These are phyloP conservation scores for Plestiodon gilberti DNA, from an alignment of 2,113 vertebrate genomes.

Conservation along the genomic window DNA sequence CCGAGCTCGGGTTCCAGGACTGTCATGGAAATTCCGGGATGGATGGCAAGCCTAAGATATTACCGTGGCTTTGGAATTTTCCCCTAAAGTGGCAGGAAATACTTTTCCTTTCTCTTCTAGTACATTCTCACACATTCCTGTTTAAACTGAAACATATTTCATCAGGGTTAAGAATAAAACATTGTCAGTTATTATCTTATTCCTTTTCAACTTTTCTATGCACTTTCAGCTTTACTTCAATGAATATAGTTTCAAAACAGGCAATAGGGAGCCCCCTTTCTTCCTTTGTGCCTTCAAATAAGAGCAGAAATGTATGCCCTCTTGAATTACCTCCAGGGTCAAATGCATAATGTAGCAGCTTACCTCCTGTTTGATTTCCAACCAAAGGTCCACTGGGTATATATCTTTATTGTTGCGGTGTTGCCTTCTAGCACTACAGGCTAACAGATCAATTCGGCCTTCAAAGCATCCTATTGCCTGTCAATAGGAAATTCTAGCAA, in stretches of 20 bases:
- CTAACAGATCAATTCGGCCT: slow-evolving; percentile 81
- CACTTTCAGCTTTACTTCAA: slow-evolving; percentile 4
- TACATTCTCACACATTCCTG: slow-evolving; percentile 30
- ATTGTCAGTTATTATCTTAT: slow-evolving; percentile 27
- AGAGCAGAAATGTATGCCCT: slow-evolving; percentile 45
- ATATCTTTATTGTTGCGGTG: slow-evolving; percentile 74
- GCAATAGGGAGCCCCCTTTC: neutral
- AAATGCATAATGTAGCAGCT: slow-evolving; percentile 73
- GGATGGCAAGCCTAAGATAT: too few relatives aligned
- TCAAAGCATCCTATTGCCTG: slow-evolving; percentile 77
- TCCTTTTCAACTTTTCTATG: slow-evolving; percentile 35
- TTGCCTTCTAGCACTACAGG: slow-evolving; percentile 74
- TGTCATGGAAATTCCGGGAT: too few relatives aligned
- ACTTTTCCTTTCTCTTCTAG: neutral
- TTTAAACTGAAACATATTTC: slow-evolving; percentile 31
- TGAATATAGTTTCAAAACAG: slow-evolving; percentile 16
- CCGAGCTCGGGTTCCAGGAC: too few relatives aligned
- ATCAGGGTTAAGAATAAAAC: slow-evolving; percentile 19
- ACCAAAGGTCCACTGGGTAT: slow-evolving; percentile 52
- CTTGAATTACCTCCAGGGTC: slow-evolving; percentile 68
- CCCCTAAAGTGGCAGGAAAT: slow-evolving; percentile 25
- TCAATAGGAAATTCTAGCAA: slow-evolving; percentile 79
- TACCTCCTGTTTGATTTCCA: slow-evolving; percentile 77
- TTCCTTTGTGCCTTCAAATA: slow-evolving; percentile 47
- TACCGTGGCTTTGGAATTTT: slow-evolving; percentile 32